phyloP scores from a whole-genome alignment of 2,113 vertebrate species.

The Thymallus thymallus region DNA sequence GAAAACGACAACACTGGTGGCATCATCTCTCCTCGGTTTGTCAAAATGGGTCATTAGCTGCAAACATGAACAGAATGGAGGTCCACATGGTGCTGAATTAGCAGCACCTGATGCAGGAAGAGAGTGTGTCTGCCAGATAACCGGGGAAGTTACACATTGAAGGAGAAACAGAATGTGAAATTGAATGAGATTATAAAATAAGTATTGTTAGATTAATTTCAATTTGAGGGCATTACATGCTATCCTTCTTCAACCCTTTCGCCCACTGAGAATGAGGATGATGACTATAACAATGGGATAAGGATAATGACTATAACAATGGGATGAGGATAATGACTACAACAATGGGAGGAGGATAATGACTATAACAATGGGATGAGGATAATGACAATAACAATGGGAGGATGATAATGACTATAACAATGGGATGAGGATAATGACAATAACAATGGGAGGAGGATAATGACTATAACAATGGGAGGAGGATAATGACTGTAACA shows the following conservation, averaged over 20 bases:
- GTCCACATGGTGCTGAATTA: constrained; percentile 37
- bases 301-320: constrained; percentile 55
- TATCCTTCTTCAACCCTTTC: constrained; percentile 24
- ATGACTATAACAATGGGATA: constrained; percentile 49
- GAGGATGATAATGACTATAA: constrained; percentile 55
- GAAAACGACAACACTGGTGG: constrained; percentile 35
- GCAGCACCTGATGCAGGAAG: constrained; percentile 48
- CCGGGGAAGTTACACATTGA: constrained; percentile 41
- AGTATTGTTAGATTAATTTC: constrained; percentile 52
- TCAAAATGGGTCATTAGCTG: constrained; percentile 37
- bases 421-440: constrained; percentile 60
- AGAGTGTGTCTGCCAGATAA: constrained; percentile 40
- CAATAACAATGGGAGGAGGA: constrained; percentile 47
- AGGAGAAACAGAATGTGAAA: constrained; percentile 59
- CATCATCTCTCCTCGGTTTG: constrained; percentile 40
- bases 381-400: constrained; percentile 54
- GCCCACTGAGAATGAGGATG: constrained; percentile 50
- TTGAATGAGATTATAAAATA: constrained; percentile 59
- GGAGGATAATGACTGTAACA: constrained; percentile 55
- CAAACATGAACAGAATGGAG: background rate
- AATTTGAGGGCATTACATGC: constrained; percentile 55
- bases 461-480: constrained; percentile 53
- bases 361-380: constrained; percentile 47
- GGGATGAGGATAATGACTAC: constrained; percentile 56
- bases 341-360: constrained; percentile 57